Percentiles rank a stretch among this genome's conserved stretches.
These are phyloP conservation scores for Thereuonema tuberculata DNA, from an alignment of 1,140 invertebrate species.

Conservation along the genomic window DNA sequence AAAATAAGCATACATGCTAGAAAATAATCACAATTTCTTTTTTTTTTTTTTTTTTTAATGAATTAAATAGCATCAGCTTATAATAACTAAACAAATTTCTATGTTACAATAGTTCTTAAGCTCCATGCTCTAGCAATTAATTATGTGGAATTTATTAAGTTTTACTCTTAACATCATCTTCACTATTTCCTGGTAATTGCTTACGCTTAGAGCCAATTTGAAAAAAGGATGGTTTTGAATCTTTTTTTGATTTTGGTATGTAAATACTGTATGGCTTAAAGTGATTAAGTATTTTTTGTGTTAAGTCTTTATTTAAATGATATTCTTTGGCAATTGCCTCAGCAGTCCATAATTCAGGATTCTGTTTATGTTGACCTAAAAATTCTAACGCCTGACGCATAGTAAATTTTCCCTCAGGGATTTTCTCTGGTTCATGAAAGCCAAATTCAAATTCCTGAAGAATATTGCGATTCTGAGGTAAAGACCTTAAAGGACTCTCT, in stretches of 20 bases:
- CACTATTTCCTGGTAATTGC: neutral
- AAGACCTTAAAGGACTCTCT: too few species aligned
- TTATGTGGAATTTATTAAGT: too few species aligned
- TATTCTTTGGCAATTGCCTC: conserved; percentile 48
- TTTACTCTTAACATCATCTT: too few species aligned
- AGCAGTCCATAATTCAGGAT: conserved; percentile 40
- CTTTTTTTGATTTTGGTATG: conserved; percentile 32
- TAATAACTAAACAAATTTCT: too few species aligned
- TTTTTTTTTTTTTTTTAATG: too few species aligned
- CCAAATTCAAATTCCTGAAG: conserved; percentile 29
- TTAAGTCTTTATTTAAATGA: conserved; percentile 43
- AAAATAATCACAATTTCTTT: too few species aligned
- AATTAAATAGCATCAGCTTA: too few species aligned
- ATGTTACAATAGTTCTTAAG: too few species aligned
- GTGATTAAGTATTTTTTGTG: conserved; percentile 39
- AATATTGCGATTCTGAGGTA: conserved; percentile 34
- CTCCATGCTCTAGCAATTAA: too few species aligned
- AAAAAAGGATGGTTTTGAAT: too few species aligned
- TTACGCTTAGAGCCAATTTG: neutral
- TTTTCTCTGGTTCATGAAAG: conserved; percentile 23
- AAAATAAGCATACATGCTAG: too few species aligned
- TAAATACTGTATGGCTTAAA: conserved; percentile 38
- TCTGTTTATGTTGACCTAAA: conserved; percentile 42
- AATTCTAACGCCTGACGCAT: conserved; percentile 37
- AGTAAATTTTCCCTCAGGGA: conserved; percentile 30